These are phyloP conservation scores for Pseudomyrmex sp. DNA, from an alignment of 1,140 invertebrate genomes.

Conservation along the genomic window DNA sequence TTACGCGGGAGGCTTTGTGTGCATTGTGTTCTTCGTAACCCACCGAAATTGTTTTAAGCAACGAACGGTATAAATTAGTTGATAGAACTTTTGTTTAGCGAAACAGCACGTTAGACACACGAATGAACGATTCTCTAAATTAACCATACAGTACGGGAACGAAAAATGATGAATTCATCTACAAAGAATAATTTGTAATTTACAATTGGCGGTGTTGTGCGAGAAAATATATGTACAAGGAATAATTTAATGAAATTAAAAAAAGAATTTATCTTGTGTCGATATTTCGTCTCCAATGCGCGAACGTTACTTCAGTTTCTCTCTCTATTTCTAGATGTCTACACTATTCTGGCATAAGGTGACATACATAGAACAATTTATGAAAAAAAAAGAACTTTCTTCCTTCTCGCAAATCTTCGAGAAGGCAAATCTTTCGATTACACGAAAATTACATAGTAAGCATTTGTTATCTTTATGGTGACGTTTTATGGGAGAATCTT, in stretches of 20 bases:
- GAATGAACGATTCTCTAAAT: too few species aligned
- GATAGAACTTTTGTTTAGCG: conserved; percentile 1
- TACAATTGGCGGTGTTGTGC: too few species aligned
- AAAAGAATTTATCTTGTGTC: conserved; percentile 1
- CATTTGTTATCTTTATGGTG: too few species aligned
- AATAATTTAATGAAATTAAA: neutral
- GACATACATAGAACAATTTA: neutral
- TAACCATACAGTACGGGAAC: too few species aligned
- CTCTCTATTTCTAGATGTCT: conserved; percentile 51
- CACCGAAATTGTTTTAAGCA: neutral
- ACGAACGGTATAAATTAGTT: neutral
- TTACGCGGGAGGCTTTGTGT: conserved; percentile 64
- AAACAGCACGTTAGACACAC: too few species aligned
- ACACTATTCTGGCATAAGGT: neutral
- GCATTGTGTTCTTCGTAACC: neutral
- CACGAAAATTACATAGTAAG: too few species aligned
- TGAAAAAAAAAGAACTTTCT: neutral
- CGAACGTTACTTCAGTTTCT: conserved; percentile 39
- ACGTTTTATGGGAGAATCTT: too few species aligned
- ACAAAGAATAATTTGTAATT: too few species aligned
- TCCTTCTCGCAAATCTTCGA: neutral
- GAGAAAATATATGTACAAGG: too few species aligned
- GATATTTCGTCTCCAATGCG: conserved; percentile 1
- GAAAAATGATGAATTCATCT: too few species aligned
- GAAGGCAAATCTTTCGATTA: too few species aligned